A percentile compares a stretch with the other conserved stretches of the same genome.
These are phyloP conservation scores for Onthophagus sagittarius DNA, from an alignment of 2,888 invertebrate species.

Conservation along the genomic window DNA sequence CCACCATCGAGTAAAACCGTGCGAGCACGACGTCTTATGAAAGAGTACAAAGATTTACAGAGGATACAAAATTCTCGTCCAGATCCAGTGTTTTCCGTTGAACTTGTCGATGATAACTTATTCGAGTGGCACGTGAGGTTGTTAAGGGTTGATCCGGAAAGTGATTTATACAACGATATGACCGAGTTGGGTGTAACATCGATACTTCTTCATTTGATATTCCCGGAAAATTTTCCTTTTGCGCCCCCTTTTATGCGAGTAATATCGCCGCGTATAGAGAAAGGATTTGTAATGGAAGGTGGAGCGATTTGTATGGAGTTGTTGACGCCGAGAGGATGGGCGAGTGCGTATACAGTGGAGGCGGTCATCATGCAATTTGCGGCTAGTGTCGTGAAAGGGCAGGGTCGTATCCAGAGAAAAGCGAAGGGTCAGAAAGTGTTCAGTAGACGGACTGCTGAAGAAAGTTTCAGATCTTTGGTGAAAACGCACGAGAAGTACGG, in stretches of 20 bases:
- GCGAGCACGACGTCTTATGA: constrained; percentile 78
- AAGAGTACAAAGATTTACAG: constrained; percentile 74
- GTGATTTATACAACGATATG: constrained; percentile 78
- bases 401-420: constrained; percentile 77
- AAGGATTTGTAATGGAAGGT: constrained; percentile 86
- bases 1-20: constrained; percentile 60
- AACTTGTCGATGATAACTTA: constrained; percentile 79
- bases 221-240: constrained; percentile 87
- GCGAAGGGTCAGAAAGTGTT: constrained; percentile 76
- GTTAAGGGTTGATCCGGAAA: constrained; percentile 78
- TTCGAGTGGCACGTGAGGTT: constrained; percentile 86
- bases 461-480: constrained; percentile 80
- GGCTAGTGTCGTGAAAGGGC: constrained; percentile 83
- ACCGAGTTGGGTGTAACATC: constrained; percentile 68
- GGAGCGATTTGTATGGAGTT: constrained; percentile 89
- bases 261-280: constrained; percentile 60
- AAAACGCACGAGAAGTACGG: constrained; percentile 90
- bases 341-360: constrained; percentile 82
- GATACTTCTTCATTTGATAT: constrained; percentile 75
- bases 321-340: constrained; percentile 83
- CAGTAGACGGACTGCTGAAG: constrained; percentile 76
- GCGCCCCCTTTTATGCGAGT: constrained; percentile 77
- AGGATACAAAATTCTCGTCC: constrained; percentile 63
- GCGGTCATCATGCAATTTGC: constrained; percentile 88
- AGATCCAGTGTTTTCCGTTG: constrained; percentile 78